phyloP scores from a whole-genome alignment of 2,888 invertebrate genomes.

The Cartodere bifasciata region DNA sequence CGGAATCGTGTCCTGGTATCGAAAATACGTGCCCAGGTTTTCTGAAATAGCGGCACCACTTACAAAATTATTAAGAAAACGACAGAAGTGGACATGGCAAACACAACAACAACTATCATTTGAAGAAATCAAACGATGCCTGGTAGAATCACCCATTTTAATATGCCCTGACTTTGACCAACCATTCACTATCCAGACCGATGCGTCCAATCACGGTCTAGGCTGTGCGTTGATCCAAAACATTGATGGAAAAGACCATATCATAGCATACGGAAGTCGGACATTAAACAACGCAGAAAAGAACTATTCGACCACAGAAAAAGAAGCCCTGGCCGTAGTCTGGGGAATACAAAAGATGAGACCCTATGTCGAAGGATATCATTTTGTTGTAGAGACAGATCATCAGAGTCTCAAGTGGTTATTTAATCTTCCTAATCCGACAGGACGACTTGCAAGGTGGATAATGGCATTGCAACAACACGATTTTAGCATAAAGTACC shows the following conservation, averaged over 20 bases:
- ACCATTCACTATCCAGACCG: slow-evolving; percentile 13
- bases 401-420: slow-evolving; percentile 13
- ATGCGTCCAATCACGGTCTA: slow-evolving; percentile 11
- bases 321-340: slow-evolving; percentile 16
- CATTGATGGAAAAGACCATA: slow-evolving; percentile 9
- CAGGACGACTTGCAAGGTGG: slow-evolving; percentile 14
- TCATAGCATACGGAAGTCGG: slow-evolving; percentile 13
- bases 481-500: slow-evolving; percentile 13
- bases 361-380: slow-evolving; percentile 15
- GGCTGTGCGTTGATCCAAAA: slow-evolving; percentile 13
- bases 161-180: slow-evolving; percentile 5
- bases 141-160: slow-evolving; percentile 9
- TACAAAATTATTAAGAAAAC: slow-evolving; percentile 7
- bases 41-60: slow-evolving; percentile 8
- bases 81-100: slow-evolving; percentile 9
- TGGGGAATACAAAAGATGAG: slow-evolving; percentile 14
- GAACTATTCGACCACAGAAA: slow-evolving; percentile 13
- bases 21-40: too few relatives aligned
- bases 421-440: slow-evolving; percentile 9
- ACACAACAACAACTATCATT: slow-evolving; percentile 8
- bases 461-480: slow-evolving; percentile 11
- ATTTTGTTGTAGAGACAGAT: slow-evolving; percentile 15
- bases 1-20: too few relatives aligned
- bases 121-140: slow-evolving; percentile 1
- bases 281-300: slow-evolving; percentile 9